Evolutionary conservation across 2,113 vertebrate species (phyloP).

Genomic region (Amia ocellicauda): DNA sequence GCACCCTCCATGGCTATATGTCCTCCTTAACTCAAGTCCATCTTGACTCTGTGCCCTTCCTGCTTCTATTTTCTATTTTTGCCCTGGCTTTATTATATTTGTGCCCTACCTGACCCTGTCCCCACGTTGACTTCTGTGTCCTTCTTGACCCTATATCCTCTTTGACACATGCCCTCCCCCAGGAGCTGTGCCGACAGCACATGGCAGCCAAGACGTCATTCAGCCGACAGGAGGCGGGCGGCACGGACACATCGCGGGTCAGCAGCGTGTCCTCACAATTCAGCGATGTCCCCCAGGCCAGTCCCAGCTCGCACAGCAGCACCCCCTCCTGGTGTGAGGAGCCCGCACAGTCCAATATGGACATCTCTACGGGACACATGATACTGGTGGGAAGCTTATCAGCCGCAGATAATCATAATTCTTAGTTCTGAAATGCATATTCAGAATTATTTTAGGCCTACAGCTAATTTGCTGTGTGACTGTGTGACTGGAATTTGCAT

Average conservation of each 20-base stretch:
- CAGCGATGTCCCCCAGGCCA: slow-evolving; percentile 89
- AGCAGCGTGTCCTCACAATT: slow-evolving; percentile 97
- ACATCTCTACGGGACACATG: slow-evolving; percentile 98
- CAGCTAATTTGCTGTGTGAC: too few relatives aligned
- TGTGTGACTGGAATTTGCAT: too few relatives aligned
- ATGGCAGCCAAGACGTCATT: slow-evolving; percentile 91
- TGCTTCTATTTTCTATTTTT: too few relatives aligned
- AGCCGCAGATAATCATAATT: too few relatives aligned
- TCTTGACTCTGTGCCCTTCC: too few relatives aligned
- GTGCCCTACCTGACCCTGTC: too few relatives aligned
- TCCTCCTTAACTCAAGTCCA: too few relatives aligned
- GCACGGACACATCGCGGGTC: slow-evolving; percentile 84
- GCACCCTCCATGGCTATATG: too few relatives aligned
- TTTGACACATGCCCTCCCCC: slow-evolving; percentile 9
- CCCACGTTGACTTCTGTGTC: too few relatives aligned
- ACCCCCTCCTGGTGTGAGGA: slow-evolving; percentile 96
- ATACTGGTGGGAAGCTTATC: slow-evolving; percentile 89
- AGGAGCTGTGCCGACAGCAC: slow-evolving; percentile 96
- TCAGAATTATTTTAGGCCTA: too few relatives aligned
- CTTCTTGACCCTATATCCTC: not conserved
- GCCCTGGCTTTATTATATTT: too few relatives aligned
- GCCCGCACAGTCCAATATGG: slow-evolving; percentile 97
- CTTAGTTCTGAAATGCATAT: too few relatives aligned
- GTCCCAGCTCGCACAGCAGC: slow-evolving; percentile 96
- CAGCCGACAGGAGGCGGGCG: slow-evolving; percentile 69